Conservation (phyloP, 2,797 vertebrate genomes). For the Gadopsis bispinosus region DNA sequence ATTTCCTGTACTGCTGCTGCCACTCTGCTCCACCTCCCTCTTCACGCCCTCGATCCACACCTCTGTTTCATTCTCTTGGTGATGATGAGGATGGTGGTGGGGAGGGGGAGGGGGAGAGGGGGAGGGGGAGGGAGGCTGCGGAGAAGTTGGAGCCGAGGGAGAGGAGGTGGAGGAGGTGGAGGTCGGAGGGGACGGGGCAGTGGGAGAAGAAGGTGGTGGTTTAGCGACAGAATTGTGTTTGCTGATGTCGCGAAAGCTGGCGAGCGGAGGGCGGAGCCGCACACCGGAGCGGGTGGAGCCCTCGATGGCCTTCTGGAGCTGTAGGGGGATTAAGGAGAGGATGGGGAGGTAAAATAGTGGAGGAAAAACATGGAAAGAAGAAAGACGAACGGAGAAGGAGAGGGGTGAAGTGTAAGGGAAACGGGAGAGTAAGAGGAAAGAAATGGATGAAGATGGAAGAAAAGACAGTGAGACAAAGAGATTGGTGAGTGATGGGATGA, state of each 20-base stretch:
- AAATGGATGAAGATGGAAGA: not conserved
- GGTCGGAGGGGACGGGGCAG: conserved; percentile 54
- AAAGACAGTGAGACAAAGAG: not conserved
- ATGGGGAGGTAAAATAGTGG: too few relatives aligned
- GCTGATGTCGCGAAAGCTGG: conserved; percentile 90
- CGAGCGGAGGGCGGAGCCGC: conserved; percentile 91
- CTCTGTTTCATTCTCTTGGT: conserved; percentile 70
- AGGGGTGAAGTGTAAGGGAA: not conserved
- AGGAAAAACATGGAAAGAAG: not conserved
- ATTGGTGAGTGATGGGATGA: not conserved
- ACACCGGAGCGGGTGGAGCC: conserved; percentile 92
- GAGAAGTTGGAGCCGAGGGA: conserved; percentile 80
- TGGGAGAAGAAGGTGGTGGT: conserved; percentile 45
- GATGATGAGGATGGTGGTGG: conserved; percentile 21
- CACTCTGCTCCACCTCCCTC: conserved; percentile 48
- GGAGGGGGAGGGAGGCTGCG: conserved; percentile 61
- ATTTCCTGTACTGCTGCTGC: conserved; percentile 40
- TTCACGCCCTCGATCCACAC: conserved; percentile 74
- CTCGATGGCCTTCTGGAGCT: conserved; percentile 96
- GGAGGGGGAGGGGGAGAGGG: conserved; percentile 30
- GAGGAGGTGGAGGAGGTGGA: conserved; percentile 18
- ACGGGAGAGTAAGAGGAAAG: not conserved
- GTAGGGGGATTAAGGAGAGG: not conserved
- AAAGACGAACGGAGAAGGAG: not conserved
- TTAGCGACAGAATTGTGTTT: conserved; percentile 78